Conservation (phyloP, 2,113 vertebrate genomes). For the Actenoides lindsayi region DNA sequence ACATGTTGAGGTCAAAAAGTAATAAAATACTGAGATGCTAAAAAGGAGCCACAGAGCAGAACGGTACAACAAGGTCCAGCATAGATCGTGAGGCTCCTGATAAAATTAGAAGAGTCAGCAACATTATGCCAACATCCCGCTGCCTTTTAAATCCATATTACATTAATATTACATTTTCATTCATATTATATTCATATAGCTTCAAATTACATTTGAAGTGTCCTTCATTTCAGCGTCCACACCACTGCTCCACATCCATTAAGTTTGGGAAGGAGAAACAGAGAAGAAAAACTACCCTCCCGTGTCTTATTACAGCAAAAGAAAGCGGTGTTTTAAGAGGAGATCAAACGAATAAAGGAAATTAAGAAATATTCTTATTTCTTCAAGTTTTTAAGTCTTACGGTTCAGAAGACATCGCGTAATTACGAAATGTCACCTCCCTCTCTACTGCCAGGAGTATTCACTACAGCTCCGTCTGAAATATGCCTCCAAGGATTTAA, state of each 20-base stretch:
- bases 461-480: not conserved
- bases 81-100: not conserved
- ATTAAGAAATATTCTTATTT: not conserved
- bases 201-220: not conserved
- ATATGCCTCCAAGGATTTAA: not conserved
- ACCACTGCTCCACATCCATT: not conserved
- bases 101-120: slow-evolving; percentile 18
- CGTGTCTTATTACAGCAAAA: not conserved
- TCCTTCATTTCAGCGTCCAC: not conserved
- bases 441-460: not conserved
- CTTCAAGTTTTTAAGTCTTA: not conserved
- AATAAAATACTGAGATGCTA: not conserved
- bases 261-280: not conserved
- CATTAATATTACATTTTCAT: slow-evolving; percentile 40
- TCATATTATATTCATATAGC: not conserved
- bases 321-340: not conserved
- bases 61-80: not conserved
- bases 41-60: not conserved
- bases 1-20: too few relatives aligned
- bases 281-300: not conserved
- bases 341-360: not conserved
- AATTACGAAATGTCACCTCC: slow-evolving; percentile 20
- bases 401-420: not conserved
- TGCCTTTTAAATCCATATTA: not conserved
- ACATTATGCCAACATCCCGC: not conserved